phyloP scores from a whole-genome alignment of 1,140 invertebrate genomes.

The Magallana ariakensis region DNA sequence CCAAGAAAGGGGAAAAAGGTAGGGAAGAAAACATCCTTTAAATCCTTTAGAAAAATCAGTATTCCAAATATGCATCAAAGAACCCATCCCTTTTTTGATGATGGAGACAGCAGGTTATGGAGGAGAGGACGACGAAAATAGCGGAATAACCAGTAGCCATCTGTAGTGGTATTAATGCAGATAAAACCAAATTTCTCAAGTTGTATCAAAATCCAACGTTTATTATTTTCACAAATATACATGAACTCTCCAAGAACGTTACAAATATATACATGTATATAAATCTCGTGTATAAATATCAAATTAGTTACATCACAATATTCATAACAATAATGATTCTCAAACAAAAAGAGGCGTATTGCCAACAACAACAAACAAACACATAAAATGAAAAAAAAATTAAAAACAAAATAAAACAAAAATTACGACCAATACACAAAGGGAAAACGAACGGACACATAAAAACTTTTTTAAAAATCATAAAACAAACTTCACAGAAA shows the following conservation, averaged over 20 bases:
- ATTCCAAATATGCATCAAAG: too few relatives aligned
- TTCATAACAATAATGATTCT: constrained; percentile 16
- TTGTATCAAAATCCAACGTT: too few relatives aligned
- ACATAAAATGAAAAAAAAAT: constrained; percentile 5
- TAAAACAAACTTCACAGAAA: constrained; percentile 5
- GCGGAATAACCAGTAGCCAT: too few relatives aligned
- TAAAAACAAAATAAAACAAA: constrained; percentile 12
- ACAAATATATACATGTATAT: background rate
- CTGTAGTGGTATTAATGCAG: too few relatives aligned
- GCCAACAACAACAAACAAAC: constrained; percentile 25
- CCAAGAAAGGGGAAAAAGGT: too few relatives aligned
- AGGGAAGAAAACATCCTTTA: too few relatives aligned
- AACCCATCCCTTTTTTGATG: too few relatives aligned
- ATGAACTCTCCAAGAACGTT: constrained; percentile 22
- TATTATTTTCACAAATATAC: constrained; percentile 12
- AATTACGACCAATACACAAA: background rate
- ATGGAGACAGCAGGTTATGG: too few relatives aligned
- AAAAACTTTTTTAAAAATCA: background rate
- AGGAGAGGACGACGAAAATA: too few relatives aligned
- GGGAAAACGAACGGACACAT: background rate
- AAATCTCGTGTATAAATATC: constrained; percentile 37
- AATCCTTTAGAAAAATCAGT: too few relatives aligned
- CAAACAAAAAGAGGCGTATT: background rate
- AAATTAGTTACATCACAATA: constrained; percentile 37
- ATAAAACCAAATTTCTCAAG: too few relatives aligned